Evolutionary conservation across 2,888 invertebrate genomes (phyloP).

Genomic region (Heliconius ismenius): DNA sequence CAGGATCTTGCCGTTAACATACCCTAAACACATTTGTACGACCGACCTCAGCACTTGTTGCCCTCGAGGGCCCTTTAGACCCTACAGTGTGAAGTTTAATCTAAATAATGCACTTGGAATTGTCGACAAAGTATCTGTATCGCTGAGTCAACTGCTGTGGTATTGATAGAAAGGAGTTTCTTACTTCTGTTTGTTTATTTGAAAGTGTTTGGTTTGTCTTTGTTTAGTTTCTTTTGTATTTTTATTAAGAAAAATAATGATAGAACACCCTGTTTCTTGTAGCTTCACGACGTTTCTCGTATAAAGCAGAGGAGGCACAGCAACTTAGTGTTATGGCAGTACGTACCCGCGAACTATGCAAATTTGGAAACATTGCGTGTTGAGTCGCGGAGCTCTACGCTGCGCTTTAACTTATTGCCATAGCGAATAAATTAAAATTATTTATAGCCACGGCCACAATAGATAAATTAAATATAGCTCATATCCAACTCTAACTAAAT

Average conservation of each 20-base stretch:
- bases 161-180: neutral
- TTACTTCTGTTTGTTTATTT: neutral
- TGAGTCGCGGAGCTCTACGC: neutral
- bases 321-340: neutral
- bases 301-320: neutral
- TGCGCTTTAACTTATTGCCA: too few species aligned
- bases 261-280: neutral
- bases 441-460: too few species aligned
- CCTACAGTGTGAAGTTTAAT: conserved; percentile 33
- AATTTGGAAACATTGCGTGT: neutral
- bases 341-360: neutral
- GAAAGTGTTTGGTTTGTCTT: neutral
- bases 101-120: conserved; percentile 34
- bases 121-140: conserved; percentile 20
- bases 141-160: conserved; percentile 23
- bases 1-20: conserved; percentile 26
- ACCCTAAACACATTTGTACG: conserved; percentile 41
- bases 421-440: neutral
- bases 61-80: conserved; percentile 26
- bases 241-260: neutral
- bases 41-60: conserved; percentile 37
- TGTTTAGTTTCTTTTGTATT: neutral
- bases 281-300: neutral
- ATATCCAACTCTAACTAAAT: too few species aligned
- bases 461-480: too few species aligned